Base-by-base conservation (phyloP, 2,888 invertebrate genomes). In the Leptopterna dolabrata region DNA sequence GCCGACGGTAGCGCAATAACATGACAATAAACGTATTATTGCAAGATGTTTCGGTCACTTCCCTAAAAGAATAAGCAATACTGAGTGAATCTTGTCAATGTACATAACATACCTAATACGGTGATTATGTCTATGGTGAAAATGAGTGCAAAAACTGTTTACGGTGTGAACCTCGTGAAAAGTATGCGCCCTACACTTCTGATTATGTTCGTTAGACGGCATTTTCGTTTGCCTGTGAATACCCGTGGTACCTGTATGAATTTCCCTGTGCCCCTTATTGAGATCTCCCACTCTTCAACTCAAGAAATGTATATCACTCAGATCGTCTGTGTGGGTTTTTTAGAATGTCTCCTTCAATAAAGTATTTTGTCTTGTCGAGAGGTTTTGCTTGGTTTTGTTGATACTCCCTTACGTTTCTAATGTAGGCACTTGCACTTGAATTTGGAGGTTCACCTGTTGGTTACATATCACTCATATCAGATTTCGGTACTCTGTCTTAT, bases 1-100 rank as follows among this genome's bases (percentile, higher is more conserved):
- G 96, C 90, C 94, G 96, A 91, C 95, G 97, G 95, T 97, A 95
- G 95, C 95, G 43, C 78, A 88, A 45, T 63, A 16, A 16, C 83
- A 29, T 16, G 24, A 16, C n/a, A 29, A 55, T 24, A 36, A 76
- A 36, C 13, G 24, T 13, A 43, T 78, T 45, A 19, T 63, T 27
- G 63, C 63, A 63, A 24, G 24, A 63, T 63, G 19, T 63, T 63
- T 30, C 16, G 36, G 13, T 63, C 63, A 63, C 36, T 55, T 36
- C 70, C 29, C n/a, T 27, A 81, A 82, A 0, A 51, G 9, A 63
- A 30, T 36, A 55, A 41, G 47, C 24, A 41, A 16, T 24, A 63
- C 83, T 70, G 63, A 83, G 70, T 83, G 70, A 63, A 63, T 83
- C 43, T 83, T 83, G 83, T 83, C 83, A 83, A 83, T 83, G 83